A percentile compares a stretch with the other conserved stretches of the same genome.
Conservation (phyloP, 2,113 vertebrate genomes). For the Myotis yumanensis region DNA sequence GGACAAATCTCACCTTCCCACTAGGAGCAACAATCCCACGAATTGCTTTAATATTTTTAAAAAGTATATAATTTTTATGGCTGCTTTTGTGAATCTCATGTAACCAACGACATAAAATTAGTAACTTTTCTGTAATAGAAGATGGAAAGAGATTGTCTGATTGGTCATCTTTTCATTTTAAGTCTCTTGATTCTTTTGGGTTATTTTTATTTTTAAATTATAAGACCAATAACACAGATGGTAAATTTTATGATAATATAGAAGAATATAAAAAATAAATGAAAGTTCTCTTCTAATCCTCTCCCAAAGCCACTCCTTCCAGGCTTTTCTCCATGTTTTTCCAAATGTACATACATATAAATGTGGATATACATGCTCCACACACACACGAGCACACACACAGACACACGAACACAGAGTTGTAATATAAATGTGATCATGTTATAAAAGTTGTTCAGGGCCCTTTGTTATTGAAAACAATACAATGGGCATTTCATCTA, state of each 20-base stretch:
- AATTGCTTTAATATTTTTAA: conserved; percentile 49
- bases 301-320: neutral
- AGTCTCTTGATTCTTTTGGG: neutral
- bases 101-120: conserved; percentile 1
- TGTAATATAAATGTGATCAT: neutral
- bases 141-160: neutral
- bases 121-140: neutral
- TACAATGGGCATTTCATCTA: neutral
- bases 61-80: conserved; percentile 29
- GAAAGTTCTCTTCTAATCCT: conserved; percentile 1
- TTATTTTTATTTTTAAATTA: conserved; percentile 48
- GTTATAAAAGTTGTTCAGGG: neutral
- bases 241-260: neutral
- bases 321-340: neutral
- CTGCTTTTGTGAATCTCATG: neutral
- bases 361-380: neutral
- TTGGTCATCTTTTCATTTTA: conserved; percentile 34
- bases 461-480: neutral
- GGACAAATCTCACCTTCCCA: conserved; percentile 62
- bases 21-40: conserved; percentile 51
- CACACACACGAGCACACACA: neutral
- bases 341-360: neutral
- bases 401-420: neutral
- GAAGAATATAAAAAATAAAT: conserved; percentile 21
- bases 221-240: neutral